Evolutionary conservation across 2,113 vertebrate genomes (phyloP).

Genomic region (Odocoileus virginianus): DNA sequence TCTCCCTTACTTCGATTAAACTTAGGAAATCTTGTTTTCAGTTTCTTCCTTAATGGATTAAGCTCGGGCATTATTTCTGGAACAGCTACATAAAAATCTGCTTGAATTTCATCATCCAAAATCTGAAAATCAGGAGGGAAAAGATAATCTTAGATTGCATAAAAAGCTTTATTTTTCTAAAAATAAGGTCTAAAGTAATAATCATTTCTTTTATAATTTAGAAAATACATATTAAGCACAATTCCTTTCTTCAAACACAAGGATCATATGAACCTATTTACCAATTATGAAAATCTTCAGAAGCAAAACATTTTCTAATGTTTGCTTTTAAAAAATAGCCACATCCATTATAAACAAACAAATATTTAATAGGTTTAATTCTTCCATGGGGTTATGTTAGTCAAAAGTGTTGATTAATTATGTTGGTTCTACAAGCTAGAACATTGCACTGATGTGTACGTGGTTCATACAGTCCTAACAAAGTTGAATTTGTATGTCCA

Average conservation of each 20-base stretch:
- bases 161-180: not conserved
- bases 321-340: slow-evolving; percentile 6
- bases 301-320: slow-evolving; percentile 30
- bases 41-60: slow-evolving; percentile 85
- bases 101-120: slow-evolving; percentile 88
- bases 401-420: not conserved
- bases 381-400: not conserved
- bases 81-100: slow-evolving; percentile 91
- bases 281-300: slow-evolving; percentile 32
- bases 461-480: not conserved
- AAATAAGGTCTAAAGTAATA: not conserved
- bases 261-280: not conserved
- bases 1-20: slow-evolving; percentile 81
- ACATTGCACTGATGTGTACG: not conserved
- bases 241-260: slow-evolving; percentile 21
- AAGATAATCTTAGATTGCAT: not conserved
- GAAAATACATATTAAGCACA: slow-evolving; percentile 28
- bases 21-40: slow-evolving; percentile 88
- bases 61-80: slow-evolving; percentile 88
- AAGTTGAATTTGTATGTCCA: not conserved
- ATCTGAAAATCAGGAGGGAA: slow-evolving; percentile 80
- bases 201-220: slow-evolving; percentile 40
- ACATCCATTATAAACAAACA: not conserved
- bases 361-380: slow-evolving; percentile 21
- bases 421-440: not conserved